phyloP scores from a whole-genome alignment of 1,140 invertebrate species.

The Dendroctonus valens region DNA sequence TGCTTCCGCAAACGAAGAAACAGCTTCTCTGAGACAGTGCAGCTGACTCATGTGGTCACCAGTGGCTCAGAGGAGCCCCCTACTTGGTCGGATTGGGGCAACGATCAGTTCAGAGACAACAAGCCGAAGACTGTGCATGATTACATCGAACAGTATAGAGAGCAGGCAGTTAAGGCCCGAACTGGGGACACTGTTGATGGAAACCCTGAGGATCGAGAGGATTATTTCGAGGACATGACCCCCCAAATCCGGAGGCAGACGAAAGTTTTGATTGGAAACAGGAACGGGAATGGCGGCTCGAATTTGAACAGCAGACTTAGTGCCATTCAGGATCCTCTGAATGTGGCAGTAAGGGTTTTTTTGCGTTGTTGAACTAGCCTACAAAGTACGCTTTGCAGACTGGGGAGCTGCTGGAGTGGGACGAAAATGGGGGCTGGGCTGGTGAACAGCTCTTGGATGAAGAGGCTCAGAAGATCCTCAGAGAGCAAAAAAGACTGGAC shows the following conservation, averaged over 20 bases:
- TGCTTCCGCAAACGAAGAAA: constrained; percentile 56
- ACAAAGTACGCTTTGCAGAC: constrained; percentile 5
- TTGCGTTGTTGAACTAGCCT: neutral
- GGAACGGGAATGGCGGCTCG: constrained; percentile 37
- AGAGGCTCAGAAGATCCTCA: constrained; percentile 50
- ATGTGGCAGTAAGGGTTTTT: constrained; percentile 28
- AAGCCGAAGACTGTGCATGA: constrained; percentile 55
- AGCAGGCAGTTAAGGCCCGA: constrained; percentile 44
- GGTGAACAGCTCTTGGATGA: constrained; percentile 52
- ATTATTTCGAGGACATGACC: constrained; percentile 59
- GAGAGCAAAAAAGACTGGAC: constrained; percentile 53
- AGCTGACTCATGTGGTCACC: constrained; percentile 54
- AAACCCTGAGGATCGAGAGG: constrained; percentile 47
- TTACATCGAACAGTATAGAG: constrained; percentile 58
- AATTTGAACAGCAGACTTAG: constrained; percentile 47
- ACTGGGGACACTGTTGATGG: constrained; percentile 39
- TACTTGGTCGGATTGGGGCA: constrained; percentile 55
- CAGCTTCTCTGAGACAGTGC: constrained; percentile 54
- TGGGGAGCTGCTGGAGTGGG: constrained; percentile 51
- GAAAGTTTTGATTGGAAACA: constrained; percentile 53
- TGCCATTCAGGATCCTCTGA: constrained; percentile 26
- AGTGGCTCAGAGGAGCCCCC: constrained; percentile 40
- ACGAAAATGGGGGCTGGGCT: constrained; percentile 56
- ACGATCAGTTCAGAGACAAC: constrained; percentile 33
- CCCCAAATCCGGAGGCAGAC: constrained; percentile 56